These are phyloP conservation scores for Paradisaea rubra DNA, from an alignment of 2,113 vertebrate genomes.

Conservation along the genomic window DNA sequence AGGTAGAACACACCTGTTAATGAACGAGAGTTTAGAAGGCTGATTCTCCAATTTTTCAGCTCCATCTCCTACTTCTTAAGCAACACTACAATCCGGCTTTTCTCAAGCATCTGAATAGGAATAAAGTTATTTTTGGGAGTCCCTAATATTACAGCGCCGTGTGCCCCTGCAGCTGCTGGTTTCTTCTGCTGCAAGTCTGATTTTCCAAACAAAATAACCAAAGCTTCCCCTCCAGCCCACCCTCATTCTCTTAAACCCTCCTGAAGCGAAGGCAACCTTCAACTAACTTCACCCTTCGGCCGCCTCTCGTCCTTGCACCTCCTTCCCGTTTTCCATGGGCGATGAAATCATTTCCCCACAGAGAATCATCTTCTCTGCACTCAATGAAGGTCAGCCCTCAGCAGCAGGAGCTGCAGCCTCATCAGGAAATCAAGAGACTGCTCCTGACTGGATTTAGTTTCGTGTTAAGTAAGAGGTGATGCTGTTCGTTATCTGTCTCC, in stretches of 20 bases:
- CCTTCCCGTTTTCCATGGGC: background rate
- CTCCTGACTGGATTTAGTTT: background rate
- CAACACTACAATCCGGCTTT: background rate
- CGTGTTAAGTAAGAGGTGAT: background rate
- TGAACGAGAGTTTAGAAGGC: accelerated
- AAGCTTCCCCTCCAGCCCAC: background rate
- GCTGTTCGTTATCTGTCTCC: background rate
- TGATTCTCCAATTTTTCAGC: background rate
- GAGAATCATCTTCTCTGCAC: background rate
- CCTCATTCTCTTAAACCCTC: background rate
- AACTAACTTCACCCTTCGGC: background rate
- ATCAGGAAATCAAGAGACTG: background rate
- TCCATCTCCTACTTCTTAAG: background rate
- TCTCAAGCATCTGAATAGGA: background rate
- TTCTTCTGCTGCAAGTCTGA: background rate
- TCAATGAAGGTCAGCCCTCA: background rate
- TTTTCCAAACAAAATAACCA: background rate
- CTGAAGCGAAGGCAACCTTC: background rate
- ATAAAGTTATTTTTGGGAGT: background rate
- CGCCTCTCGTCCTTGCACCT: background rate
- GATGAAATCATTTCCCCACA: conserved; percentile 14
- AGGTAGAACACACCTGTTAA: background rate
- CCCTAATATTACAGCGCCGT: background rate
- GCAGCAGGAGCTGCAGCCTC: background rate
- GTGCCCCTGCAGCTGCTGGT: background rate